phyloP scores from a whole-genome alignment of 2,113 vertebrate genomes.

The Euleptes europaea region DNA sequence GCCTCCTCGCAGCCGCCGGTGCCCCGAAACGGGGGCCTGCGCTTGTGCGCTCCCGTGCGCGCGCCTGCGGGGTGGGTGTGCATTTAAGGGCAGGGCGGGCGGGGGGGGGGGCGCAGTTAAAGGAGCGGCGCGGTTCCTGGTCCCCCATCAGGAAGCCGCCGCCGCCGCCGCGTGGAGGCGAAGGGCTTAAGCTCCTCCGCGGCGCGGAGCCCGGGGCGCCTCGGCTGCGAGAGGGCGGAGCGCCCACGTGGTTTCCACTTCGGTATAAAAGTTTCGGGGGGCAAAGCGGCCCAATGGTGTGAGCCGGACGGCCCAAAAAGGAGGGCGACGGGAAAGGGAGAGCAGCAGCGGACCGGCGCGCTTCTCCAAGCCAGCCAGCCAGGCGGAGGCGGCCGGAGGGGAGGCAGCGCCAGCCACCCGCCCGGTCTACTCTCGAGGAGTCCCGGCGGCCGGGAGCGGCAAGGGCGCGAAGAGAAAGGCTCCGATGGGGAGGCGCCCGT shows the following conservation, averaged over 20 bases:
- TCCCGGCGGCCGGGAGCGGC: not conserved
- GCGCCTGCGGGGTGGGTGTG: too few species aligned
- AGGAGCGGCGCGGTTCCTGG: slow-evolving; percentile 61
- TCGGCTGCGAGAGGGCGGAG: slow-evolving; percentile 78
- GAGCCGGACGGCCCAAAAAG: slow-evolving; percentile 49
- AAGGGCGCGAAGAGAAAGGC: not conserved
- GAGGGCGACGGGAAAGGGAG: not conserved
- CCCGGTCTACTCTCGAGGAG: not conserved
- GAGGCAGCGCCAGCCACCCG: not conserved
- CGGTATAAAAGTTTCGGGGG: slow-evolving; percentile 88
- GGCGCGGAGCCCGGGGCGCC: slow-evolving; percentile 71
- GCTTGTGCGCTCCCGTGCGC: not conserved
- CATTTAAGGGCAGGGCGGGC: slow-evolving; percentile 11
- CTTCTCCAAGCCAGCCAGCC: slow-evolving; percentile 64
- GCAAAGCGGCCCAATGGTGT: slow-evolving; percentile 77
- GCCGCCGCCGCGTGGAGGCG: slow-evolving; percentile 63
- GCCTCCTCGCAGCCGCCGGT: not conserved
- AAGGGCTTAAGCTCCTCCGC: slow-evolving; percentile 71
- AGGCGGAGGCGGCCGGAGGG: not conserved
- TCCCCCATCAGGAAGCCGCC: slow-evolving; percentile 71
- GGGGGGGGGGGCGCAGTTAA: slow-evolving; percentile 38
- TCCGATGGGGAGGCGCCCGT: slow-evolving; percentile 11
- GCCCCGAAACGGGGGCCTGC: not conserved
- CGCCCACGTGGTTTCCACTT: slow-evolving; percentile 87
- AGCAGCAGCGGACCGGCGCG: too few species aligned